Percentiles rank a stretch among this genome's conserved stretches.
Conservation (phyloP, 53 echinoderm and acorn worm genomes). For the Luidia sarsii region DNA sequence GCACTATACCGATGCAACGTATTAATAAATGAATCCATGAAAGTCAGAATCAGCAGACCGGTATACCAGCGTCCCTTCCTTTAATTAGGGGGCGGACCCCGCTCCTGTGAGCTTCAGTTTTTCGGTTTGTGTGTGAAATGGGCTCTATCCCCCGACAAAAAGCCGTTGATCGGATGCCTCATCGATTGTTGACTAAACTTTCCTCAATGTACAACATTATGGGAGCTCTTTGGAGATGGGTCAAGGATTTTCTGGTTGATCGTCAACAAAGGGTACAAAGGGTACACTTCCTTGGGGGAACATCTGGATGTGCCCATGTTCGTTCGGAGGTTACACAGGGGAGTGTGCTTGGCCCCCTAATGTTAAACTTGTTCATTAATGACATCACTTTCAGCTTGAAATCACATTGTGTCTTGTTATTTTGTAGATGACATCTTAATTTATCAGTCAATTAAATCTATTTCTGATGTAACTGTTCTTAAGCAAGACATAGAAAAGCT, state of each 20-base stretch:
- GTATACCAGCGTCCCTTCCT: too few species aligned
- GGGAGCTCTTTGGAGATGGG: slow-evolving; percentile 7
- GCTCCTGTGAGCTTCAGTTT: not conserved
- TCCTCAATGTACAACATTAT: slow-evolving; percentile 1
- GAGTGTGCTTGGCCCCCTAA: slow-evolving; percentile 34
- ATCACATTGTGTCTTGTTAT: not conserved
- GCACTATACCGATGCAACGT: too few species aligned
- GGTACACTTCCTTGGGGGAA: slow-evolving; percentile 5
- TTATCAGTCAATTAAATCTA: not conserved
- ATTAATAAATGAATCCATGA: too few species aligned
- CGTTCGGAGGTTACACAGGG: slow-evolving; percentile 24
- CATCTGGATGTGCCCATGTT: too few species aligned
- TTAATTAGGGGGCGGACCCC: slow-evolving; percentile 7
- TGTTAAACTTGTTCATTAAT: not conserved
- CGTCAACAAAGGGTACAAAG: slow-evolving; percentile 25
- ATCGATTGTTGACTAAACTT: slow-evolving; percentile 6
- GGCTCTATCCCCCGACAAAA: not conserved
- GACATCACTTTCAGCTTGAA: too few species aligned
- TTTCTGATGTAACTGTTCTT: slow-evolving; percentile 1
- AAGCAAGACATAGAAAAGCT: not conserved
- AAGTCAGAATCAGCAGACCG: too few species aligned
- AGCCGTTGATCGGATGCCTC: slow-evolving; percentile 23
- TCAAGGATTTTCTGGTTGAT: slow-evolving; percentile 6
- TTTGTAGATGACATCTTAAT: not conserved
- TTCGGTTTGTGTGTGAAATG: too few species aligned